Base-by-base conservation (phyloP, 2,797 vertebrate genomes). In the Myiotriccus ornatus region DNA sequence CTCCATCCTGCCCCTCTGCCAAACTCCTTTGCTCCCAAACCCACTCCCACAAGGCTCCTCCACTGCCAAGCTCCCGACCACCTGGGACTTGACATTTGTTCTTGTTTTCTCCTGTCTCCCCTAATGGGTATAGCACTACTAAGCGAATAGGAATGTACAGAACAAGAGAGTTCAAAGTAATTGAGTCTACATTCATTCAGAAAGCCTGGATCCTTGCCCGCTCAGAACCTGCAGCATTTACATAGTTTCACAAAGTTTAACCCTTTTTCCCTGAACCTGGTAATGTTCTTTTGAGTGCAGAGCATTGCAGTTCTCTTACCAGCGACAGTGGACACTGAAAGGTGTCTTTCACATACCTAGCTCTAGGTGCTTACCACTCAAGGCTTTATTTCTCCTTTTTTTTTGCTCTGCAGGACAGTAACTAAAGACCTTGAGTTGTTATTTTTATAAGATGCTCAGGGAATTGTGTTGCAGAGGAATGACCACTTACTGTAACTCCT, bases 151-250 rank as follows among this genome's bases (percentile, higher is more conserved):
- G 97, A 98, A 98, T 97, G 97, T 93, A 93, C 92, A 89, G 97
- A 97, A 97, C 95, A 96, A 96, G 97, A 93, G 94, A 97, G 96
- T 97, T 97, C 97, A 97, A 97, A 97, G 97, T 89, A 95, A 97
- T 95, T 95, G 93, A 97, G 90, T 85, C 92, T 97, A 97, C 94
- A 95, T 97, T 97, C 95, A 97, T 95, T 97, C 95, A 96, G 92
- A 94, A 87, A 91, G 85, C 83, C 94, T 98, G 97, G 96, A 97
- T 93, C 83, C 63, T 62, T 34, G 96, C 97, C 97, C 91, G 1
- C n/a, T 81, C 64, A 90, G 95, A 97, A 98, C 97, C 97, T 97
- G 95, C 62, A 97, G 95, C 94, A 94, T 95, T 76, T 77, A 95
- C 95, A 96, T 95, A 96, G 96, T 96, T 97, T 97, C 96, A 94